These are phyloP conservation scores for Cosmopolites sordidus DNA, from an alignment of 2,888 invertebrate genomes.

Conservation along the genomic window DNA sequence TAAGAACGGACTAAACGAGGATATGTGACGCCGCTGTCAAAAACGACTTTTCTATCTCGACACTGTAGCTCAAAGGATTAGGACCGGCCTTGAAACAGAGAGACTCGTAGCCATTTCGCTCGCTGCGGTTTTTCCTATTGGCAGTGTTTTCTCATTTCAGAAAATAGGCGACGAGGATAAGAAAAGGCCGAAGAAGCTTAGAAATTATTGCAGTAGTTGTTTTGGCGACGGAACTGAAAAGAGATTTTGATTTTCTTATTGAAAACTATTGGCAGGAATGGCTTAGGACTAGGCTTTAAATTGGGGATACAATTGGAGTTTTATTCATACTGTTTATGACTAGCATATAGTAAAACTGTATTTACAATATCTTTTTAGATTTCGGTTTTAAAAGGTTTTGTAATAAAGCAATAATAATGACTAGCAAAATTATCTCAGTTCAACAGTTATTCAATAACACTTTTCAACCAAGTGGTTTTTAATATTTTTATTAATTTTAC, in stretches of 20 bases:
- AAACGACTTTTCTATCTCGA: slow-evolving; percentile 12
- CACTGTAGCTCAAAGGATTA: slow-evolving; percentile 27
- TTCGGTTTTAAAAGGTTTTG: too few species aligned
- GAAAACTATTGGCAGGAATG: slow-evolving; percentile 9
- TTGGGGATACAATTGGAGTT: too few species aligned
- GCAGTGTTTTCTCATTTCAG: slow-evolving; percentile 27
- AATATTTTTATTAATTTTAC: too few species aligned
- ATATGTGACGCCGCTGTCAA: slow-evolving; percentile 19
- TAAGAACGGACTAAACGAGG: slow-evolving; percentile 3
- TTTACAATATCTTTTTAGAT: too few species aligned
- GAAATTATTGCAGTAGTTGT: slow-evolving; percentile 18
- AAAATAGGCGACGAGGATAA: slow-evolving; percentile 23
- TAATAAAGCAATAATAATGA: too few species aligned
- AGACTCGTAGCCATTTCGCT: slow-evolving; percentile 17
- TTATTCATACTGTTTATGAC: too few species aligned
- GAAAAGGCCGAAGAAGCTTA: slow-evolving; percentile 21
- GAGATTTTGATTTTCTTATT: slow-evolving; percentile 17
- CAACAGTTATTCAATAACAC: too few species aligned
- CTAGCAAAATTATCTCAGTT: too few species aligned
- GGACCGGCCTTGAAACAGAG: slow-evolving; percentile 18
- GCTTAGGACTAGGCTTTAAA: too few species aligned
- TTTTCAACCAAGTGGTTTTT: too few species aligned
- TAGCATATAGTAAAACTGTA: too few species aligned
- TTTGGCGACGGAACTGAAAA: slow-evolving; percentile 15
- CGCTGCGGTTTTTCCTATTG: slow-evolving; percentile 23